These are phyloP conservation scores for Macropus fuliginosus DNA, from an alignment of 2,797 vertebrate genomes.

Conservation along the genomic window DNA sequence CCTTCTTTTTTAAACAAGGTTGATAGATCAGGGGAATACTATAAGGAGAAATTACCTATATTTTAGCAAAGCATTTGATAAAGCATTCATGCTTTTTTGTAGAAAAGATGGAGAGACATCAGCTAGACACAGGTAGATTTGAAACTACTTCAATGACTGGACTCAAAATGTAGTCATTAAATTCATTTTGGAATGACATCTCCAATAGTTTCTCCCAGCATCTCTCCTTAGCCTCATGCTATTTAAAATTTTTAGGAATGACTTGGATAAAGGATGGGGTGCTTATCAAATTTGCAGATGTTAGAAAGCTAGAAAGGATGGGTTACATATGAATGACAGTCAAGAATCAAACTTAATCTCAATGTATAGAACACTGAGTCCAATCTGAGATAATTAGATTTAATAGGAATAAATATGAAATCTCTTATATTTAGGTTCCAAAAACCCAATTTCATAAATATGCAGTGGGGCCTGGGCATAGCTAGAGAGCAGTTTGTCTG, in stretches of 20 bases:
- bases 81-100: too few relatives aligned
- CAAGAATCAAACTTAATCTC: background rate
- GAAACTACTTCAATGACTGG: background rate
- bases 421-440: background rate
- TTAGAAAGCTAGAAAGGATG: too few relatives aligned
- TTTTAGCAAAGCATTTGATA: too few relatives aligned
- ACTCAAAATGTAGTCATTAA: background rate
- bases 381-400: background rate
- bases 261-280: background rate
- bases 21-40: background rate
- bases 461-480: background rate
- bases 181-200: background rate
- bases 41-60: too few relatives aligned
- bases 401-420: background rate
- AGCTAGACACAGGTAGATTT: background rate
- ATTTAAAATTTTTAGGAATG: background rate
- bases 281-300: too few relatives aligned
- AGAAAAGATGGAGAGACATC: background rate
- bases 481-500: background rate
- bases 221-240: background rate
- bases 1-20: background rate
- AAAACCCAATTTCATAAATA: background rate
- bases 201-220: background rate
- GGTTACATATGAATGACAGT: background rate
- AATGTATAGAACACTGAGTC: background rate